phyloP scores from a whole-genome alignment of 2,888 invertebrate species.

The Ormyrus thymus region DNA sequence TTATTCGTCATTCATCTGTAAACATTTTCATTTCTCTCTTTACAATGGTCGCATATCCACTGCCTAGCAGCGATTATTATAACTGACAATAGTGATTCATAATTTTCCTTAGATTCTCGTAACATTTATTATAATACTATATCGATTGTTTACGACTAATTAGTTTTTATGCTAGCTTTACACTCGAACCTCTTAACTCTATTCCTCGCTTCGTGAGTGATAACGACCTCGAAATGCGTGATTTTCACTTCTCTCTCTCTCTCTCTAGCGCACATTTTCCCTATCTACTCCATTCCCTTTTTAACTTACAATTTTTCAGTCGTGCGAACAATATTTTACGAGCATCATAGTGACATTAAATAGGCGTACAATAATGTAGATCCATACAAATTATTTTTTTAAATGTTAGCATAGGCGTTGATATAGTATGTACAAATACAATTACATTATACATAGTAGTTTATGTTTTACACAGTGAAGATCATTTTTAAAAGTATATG shows the following conservation, averaged over 20 bases:
- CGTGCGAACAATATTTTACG: background rate
- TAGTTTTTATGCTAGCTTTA: constrained; percentile 18
- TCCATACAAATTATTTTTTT: background rate
- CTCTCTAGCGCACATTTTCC: background rate
- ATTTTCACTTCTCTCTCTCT: constrained; percentile 14
- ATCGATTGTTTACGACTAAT: constrained; percentile 64
- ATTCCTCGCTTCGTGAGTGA: constrained; percentile 15
- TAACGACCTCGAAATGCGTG: constrained; percentile 18
- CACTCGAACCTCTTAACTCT: constrained; percentile 7
- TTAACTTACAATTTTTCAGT: constrained; percentile 9
- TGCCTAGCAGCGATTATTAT: constrained; percentile 59
- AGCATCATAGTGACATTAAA: background rate
- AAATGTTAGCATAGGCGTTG: background rate
- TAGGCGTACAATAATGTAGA: background rate
- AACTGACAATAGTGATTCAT: constrained; percentile 68
- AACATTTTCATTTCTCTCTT: constrained; percentile 62
- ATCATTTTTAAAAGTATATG: background rate
- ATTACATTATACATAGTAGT: background rate
- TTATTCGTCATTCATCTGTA: constrained; percentile 57
- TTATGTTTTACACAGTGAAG: background rate
- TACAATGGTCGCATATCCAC: constrained; percentile 63
- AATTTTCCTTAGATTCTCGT: constrained; percentile 67
- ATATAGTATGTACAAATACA: constrained; percentile 6
- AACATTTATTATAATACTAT: constrained; percentile 68
- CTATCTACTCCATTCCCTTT: background rate